A percentile compares a stretch with the other conserved stretches of the same genome.
These are phyloP conservation scores for Meriones unguiculatus DNA, from an alignment of 2,113 vertebrate genomes.

Conservation along the genomic window DNA sequence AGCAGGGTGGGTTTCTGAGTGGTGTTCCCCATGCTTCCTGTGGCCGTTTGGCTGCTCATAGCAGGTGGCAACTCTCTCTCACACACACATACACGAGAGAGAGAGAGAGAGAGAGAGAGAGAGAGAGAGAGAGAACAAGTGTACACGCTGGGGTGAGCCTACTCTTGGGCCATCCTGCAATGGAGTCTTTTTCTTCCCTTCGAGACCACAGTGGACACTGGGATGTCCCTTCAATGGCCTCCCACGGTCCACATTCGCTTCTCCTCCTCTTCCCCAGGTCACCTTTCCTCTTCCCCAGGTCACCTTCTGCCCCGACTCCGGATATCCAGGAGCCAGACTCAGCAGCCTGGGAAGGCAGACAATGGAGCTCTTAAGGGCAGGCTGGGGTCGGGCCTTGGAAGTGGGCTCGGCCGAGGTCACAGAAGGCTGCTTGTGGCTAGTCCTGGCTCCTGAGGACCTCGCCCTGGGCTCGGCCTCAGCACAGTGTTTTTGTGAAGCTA, in stretches of 20 bases:
- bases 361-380: conserved; percentile 84
- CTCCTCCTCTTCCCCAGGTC: neutral
- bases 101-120: neutral
- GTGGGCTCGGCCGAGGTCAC: conserved; percentile 79
- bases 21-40: neutral
- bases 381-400: conserved; percentile 66
- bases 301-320: neutral
- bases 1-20: rapidly evolving
- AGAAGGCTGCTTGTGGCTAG: conserved; percentile 81
- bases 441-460: conserved; percentile 59
- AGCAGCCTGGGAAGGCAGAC: conserved; percentile 70
- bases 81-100: too few relatives aligned
- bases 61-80: neutral
- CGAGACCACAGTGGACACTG: neutral
- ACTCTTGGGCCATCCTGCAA: neutral
- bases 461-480: conserved; percentile 61
- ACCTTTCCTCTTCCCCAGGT: neutral
- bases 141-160: neutral
- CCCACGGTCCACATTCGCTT: neutral
- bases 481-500: conserved; percentile 71
- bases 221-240: neutral
- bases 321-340: conserved; percentile 78
- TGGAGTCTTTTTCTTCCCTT: neutral
- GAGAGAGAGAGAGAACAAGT: neutral
- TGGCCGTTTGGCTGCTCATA: neutral